Evolutionary conservation across 2,888 invertebrate species (phyloP).

Genomic region (Synergus laeviventris): DNA sequence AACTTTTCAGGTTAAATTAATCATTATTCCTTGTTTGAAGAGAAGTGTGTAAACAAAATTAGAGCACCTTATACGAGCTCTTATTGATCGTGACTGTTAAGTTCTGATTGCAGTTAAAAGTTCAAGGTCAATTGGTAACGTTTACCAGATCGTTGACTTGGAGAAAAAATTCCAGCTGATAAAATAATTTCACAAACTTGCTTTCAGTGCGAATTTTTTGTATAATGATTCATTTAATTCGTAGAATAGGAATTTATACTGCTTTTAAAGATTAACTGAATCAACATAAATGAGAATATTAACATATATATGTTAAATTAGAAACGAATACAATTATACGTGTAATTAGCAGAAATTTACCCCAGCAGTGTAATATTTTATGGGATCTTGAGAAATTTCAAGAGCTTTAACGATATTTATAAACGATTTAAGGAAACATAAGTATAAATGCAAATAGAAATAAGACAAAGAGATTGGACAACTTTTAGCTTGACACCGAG

Average conservation of each 20-base stretch:
- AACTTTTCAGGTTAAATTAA: background rate
- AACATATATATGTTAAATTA: background rate
- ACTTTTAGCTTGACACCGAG: background rate
- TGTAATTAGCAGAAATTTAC: no score
- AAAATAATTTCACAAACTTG: background rate
- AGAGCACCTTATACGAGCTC: constrained; percentile 1
- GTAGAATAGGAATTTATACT: background rate
- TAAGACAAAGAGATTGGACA: background rate
- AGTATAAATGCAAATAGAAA: background rate
- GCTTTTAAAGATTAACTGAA: background rate
- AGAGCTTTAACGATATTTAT: background rate
- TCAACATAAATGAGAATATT: background rate
- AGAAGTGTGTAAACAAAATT: constrained; percentile 12
- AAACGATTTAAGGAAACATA: background rate
- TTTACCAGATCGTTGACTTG: constrained; percentile 39
- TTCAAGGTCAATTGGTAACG: constrained; percentile 35
- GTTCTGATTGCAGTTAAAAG: constrained; percentile 42
- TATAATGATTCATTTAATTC: background rate
- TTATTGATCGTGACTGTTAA: constrained; percentile 32
- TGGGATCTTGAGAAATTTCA: no score
- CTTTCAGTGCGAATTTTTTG: background rate
- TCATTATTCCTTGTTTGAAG: background rate
- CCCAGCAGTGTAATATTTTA: no score
- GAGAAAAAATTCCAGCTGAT: constrained; percentile 2
- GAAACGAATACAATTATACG: background rate